These are phyloP conservation scores for Hipparchia semele DNA, from an alignment of 2,888 invertebrate species.

Conservation along the genomic window DNA sequence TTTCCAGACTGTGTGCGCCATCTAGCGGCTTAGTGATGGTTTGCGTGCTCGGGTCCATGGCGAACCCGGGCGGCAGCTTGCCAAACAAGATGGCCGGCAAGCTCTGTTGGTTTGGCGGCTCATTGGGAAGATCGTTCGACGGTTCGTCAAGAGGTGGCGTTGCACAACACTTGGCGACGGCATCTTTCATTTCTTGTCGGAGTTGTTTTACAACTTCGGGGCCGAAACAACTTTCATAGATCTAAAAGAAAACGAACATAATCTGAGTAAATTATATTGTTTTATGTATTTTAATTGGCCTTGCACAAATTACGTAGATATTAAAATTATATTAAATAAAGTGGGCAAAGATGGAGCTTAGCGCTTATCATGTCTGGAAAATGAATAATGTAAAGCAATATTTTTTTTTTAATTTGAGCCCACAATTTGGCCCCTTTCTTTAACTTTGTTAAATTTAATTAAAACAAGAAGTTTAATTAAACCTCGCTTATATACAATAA, in stretches of 20 bases:
- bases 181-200: constrained; percentile 86
- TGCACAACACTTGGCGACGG: constrained; percentile 85
- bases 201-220: constrained; percentile 86
- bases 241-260: constrained; percentile 61
- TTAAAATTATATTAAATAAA: no score
- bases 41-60: constrained; percentile 73
- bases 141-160: constrained; percentile 74
- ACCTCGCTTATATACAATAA: background rate
- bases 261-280: background rate
- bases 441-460: no score
- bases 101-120: constrained; percentile 60
- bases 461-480: no score
- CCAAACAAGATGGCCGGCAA: constrained; percentile 68
- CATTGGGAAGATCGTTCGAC: constrained; percentile 53
- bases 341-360: no score
- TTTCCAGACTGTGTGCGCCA: constrained; percentile 67
- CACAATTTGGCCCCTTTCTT: no score
- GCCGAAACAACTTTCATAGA: constrained; percentile 88
- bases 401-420: no score
- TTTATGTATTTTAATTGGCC: no score
- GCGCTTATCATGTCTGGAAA: no score
- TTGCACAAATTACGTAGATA: no score
- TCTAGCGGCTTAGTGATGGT: constrained; percentile 74
- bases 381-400: no score
- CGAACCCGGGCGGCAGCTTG: constrained; percentile 72